Evolutionary conservation across 2,113 vertebrate genomes (phyloP).

Genomic region (Danionella cerebrum): DNA sequence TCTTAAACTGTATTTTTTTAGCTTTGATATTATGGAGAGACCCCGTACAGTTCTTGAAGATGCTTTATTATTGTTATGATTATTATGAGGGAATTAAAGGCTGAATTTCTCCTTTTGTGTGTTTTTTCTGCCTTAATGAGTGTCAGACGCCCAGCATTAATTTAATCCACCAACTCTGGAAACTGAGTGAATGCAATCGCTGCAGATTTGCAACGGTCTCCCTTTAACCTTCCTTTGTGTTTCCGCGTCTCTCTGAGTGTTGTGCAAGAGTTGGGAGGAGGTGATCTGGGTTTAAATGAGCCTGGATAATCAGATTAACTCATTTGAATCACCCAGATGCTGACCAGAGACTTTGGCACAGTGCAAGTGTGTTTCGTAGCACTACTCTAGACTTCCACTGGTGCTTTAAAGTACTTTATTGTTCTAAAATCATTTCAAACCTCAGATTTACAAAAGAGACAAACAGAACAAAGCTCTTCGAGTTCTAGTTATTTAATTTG

Average conservation of each 20-base stretch:
- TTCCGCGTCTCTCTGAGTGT: background rate
- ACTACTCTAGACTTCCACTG: background rate
- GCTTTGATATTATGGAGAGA: too few species aligned
- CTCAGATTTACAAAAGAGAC: too few species aligned
- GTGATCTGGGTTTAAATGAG: constrained; percentile 11
- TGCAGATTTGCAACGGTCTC: background rate
- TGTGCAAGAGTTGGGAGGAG: background rate
- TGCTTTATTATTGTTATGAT: too few species aligned
- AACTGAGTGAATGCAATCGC: background rate
- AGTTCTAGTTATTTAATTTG: too few species aligned
- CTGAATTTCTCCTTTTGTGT: background rate
- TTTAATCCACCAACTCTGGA: too few species aligned
- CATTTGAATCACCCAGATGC: constrained; percentile 10
- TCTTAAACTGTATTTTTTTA: too few species aligned
- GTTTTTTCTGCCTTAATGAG: too few species aligned
- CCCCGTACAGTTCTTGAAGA: too few species aligned
- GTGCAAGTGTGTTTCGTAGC: background rate
- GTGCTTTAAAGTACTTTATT: background rate
- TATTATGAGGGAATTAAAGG: too few species aligned
- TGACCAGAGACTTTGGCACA: background rate
- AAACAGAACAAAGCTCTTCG: too few species aligned
- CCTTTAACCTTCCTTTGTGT: background rate
- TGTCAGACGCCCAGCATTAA: background rate
- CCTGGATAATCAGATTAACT: background rate
- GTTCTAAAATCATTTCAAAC: too few species aligned